A percentile compares a stretch with the other conserved stretches of the same genome.
phyloP scores from a whole-genome alignment of 1,140 invertebrate genomes.

The Caenorhabditis briggsae region DNA sequence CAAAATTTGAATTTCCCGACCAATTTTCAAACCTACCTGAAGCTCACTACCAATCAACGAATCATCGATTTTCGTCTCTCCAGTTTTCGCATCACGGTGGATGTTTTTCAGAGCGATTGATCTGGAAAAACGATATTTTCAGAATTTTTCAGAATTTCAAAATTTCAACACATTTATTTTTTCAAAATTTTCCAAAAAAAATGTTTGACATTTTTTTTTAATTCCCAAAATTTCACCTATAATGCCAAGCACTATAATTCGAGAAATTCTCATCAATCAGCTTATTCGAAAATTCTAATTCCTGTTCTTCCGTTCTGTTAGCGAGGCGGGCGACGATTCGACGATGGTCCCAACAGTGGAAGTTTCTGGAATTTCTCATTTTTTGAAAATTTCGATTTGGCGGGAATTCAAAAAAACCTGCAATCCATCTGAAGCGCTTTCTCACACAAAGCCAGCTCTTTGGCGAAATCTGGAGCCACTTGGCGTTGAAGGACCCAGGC shows the following conservation, averaged over 20 bases:
- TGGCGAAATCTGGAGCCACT: slow-evolving; percentile 17
- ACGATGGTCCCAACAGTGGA: slow-evolving; percentile 63
- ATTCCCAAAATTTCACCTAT: slow-evolving; percentile 20
- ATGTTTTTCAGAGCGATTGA: slow-evolving; percentile 41
- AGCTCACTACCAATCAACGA: slow-evolving; percentile 14
- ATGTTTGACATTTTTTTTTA: neutral
- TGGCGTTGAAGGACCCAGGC: slow-evolving; percentile 52
- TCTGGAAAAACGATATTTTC: slow-evolving; percentile 12
- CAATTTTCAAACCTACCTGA: neutral
- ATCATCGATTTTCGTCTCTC: neutral
- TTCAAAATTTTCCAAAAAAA: too few relatives aligned
- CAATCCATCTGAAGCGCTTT: slow-evolving; percentile 59
- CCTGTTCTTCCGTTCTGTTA: slow-evolving; percentile 44
- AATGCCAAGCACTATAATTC: slow-evolving; percentile 66
- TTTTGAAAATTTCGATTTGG: slow-evolving; percentile 1
- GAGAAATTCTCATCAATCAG: slow-evolving; percentile 60
- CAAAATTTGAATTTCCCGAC: neutral
- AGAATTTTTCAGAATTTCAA: neutral
- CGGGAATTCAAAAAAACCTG: slow-evolving; percentile 38
- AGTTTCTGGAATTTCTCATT: slow-evolving; percentile 57
- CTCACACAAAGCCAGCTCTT: slow-evolving; percentile 51
- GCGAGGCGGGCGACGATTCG: slow-evolving; percentile 57
- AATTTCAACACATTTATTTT: too few relatives aligned
- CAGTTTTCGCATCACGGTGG: neutral
- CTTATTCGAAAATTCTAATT: slow-evolving; percentile 57